Conservation (phyloP, 2,888 invertebrate species). For the Azorinus chamasolen region DNA sequence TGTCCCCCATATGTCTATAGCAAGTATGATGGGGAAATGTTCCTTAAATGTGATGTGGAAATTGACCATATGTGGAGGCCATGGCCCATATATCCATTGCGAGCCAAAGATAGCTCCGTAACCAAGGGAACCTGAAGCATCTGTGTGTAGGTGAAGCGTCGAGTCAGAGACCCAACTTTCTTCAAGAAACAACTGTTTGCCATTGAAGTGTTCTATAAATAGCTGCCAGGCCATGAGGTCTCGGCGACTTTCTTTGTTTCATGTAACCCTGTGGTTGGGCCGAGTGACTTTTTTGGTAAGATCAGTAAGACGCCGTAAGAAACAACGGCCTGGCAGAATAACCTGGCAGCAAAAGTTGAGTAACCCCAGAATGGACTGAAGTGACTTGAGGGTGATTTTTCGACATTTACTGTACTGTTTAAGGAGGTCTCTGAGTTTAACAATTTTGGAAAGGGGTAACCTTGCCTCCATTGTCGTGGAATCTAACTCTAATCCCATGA, state of each 20-base stretch:
- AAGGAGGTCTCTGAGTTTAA: neutral
- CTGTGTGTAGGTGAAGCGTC: constrained; percentile 24
- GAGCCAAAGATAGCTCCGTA: constrained; percentile 29
- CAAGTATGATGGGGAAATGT: constrained; percentile 36
- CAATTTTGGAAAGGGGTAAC: constrained; percentile 21
- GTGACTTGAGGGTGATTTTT: constrained; percentile 9
- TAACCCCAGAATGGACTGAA: constrained; percentile 16
- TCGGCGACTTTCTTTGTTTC: constrained; percentile 13
- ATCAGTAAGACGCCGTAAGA: constrained; percentile 32
- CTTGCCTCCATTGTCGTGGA: constrained; percentile 25
- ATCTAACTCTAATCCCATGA: constrained; percentile 36
- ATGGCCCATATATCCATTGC: constrained; percentile 26
- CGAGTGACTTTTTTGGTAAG: constrained; percentile 26
- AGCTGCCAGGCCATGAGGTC: constrained; percentile 31
- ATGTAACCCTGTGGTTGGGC: constrained; percentile 16
- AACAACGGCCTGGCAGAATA: constrained; percentile 16
- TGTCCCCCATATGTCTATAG: constrained; percentile 50
- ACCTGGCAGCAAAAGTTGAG: constrained; percentile 29
- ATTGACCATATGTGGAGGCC: constrained; percentile 1
- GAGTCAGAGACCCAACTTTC: constrained; percentile 14
- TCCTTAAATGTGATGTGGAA: constrained; percentile 35
- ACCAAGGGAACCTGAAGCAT: constrained; percentile 40
- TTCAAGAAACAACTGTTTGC: constrained; percentile 23
- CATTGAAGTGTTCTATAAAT: constrained; percentile 39
- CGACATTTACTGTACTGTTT: neutral